Percentiles rank a stretch among this genome's conserved stretches.
Conservation (phyloP, 2,113 vertebrate genomes). For the Euleptes europaea region DNA sequence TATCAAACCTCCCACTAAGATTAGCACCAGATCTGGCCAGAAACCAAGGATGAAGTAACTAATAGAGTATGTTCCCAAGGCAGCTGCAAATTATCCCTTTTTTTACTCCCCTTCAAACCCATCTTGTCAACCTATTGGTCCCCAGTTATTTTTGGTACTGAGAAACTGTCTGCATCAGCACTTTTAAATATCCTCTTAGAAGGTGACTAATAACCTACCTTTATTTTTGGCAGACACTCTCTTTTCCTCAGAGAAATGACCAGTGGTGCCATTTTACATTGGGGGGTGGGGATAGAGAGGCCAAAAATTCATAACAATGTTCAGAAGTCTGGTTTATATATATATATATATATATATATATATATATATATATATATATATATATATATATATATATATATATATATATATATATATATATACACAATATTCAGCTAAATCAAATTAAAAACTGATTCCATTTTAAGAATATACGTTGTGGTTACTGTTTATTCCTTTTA, state of each 20-base stretch:
- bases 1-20: neutral
- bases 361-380: too few species aligned
- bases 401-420: too few species aligned
- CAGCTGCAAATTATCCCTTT: neutral
- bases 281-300: neutral
- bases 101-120: constrained; percentile 16
- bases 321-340: neutral
- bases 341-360: too few species aligned
- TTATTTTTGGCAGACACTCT: neutral
- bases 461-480: too few species aligned
- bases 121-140: neutral
- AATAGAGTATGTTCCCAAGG: neutral
- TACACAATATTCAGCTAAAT: neutral
- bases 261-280: neutral
- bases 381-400: too few species aligned
- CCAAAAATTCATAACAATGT: neutral
- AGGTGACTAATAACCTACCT: neutral
- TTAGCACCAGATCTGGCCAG: neutral
- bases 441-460: too few species aligned
- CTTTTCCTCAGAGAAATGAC: neutral
- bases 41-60: neutral
- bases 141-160: constrained; percentile 1
- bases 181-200: neutral
- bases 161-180: neutral
- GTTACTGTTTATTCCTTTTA: neutral